Percentiles rank a stretch among this genome's conserved stretches.
Conservation (phyloP, 2,888 invertebrate species). For the Phortica magna region DNA sequence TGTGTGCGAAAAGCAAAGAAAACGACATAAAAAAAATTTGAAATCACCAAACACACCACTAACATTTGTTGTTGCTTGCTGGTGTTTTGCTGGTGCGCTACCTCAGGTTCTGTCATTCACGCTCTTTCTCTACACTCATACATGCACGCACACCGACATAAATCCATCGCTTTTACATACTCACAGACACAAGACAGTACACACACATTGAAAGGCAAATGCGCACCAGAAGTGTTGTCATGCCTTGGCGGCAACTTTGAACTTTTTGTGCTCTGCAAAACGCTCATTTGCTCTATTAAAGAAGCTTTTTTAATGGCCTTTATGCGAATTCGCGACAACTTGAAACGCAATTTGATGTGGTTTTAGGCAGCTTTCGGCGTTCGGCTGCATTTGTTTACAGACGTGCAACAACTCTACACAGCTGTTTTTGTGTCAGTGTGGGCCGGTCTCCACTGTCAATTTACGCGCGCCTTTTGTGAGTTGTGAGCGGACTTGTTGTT, state of each 20-base stretch:
- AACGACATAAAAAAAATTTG: constrained; percentile 43
- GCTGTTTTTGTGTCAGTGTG: constrained; percentile 8
- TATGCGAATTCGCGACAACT: constrained; percentile 36
- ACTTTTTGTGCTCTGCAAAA: too few species aligned
- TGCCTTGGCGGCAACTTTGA: too few species aligned
- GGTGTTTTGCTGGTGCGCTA: not conserved
- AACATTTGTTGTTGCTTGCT: constrained; percentile 6
- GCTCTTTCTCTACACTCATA: constrained; percentile 24
- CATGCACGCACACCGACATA: constrained; percentile 35
- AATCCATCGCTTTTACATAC: constrained; percentile 6
- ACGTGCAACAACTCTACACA: constrained; percentile 19
- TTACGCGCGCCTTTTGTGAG: constrained; percentile 4
- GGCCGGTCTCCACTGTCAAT: constrained; percentile 3
- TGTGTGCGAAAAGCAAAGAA: constrained; percentile 52
- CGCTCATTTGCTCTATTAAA: not conserved
- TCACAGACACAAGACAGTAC: too few species aligned
- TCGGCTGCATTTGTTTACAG: constrained; percentile 35
- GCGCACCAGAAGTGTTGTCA: too few species aligned
- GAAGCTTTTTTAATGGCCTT: constrained; percentile 50
- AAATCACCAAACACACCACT: constrained; percentile 43
- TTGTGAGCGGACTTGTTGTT: not conserved
- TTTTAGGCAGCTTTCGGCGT: constrained; percentile 41
- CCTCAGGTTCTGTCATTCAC: constrained; percentile 2
- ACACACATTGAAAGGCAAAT: constrained; percentile 26
- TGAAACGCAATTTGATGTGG: constrained; percentile 21